These are phyloP conservation scores for Cantharis rustica DNA, from an alignment of 2,888 invertebrate genomes.

Conservation along the genomic window DNA sequence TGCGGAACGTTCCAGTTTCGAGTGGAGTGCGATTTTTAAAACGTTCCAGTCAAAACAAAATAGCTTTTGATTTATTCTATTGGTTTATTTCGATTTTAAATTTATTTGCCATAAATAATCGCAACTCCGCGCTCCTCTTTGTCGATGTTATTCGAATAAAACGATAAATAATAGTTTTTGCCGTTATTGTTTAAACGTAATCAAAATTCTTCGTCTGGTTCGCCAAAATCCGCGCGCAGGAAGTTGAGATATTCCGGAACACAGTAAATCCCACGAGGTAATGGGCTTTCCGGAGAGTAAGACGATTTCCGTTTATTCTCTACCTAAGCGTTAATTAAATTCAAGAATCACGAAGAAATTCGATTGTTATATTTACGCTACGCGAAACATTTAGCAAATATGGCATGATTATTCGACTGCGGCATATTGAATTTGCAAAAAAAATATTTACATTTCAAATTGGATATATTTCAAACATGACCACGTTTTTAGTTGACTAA, in stretches of 20 bases:
- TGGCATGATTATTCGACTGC: background rate
- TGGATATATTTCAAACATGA: background rate
- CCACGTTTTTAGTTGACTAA: background rate
- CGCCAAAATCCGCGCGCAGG: conserved; percentile 20
- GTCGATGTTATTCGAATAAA: background rate
- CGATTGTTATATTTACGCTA: conserved; percentile 26
- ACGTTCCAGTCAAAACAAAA: background rate
- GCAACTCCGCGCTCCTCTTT: background rate
- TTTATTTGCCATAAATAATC: background rate
- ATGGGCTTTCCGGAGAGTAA: conserved; percentile 29
- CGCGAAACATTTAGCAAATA: background rate
- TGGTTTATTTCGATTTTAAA: background rate
- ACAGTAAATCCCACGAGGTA: conserved; percentile 20
- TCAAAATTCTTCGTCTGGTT: background rate
- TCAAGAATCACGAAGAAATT: conserved; percentile 37
- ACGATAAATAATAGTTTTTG: background rate
- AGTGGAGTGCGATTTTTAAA: background rate
- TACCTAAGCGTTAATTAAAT: conserved; percentile 36
- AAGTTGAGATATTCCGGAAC: conserved; percentile 29
- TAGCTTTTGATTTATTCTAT: background rate
- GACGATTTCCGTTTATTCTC: conserved; percentile 24
- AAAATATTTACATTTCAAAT: background rate
- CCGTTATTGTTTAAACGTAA: background rate
- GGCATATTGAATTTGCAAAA: background rate
- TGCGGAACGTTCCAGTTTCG: background rate